Evolutionary conservation across 2,888 invertebrate species (phyloP).

Genomic region (Thymelicus lineola): DNA sequence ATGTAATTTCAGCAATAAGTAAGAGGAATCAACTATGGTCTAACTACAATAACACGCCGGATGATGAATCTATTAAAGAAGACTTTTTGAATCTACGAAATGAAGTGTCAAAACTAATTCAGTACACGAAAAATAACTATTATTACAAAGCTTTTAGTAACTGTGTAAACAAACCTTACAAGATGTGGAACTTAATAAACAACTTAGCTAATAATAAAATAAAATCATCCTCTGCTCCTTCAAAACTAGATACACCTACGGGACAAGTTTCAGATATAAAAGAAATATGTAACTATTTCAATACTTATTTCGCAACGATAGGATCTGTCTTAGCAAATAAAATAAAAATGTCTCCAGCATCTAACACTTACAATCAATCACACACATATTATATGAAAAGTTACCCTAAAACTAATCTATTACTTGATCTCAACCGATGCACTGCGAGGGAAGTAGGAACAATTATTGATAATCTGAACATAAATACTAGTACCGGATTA

Average conservation of each 20-base stretch:
- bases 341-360: neutral
- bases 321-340: neutral
- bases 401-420: neutral
- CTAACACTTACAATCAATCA: neutral
- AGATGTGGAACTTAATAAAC: no score
- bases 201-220: no score
- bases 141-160: neutral
- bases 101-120: neutral
- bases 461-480: neutral
- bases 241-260: neutral
- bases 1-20: no score
- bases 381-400: neutral
- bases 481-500: neutral
- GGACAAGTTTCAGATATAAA: neutral
- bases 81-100: no score
- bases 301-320: neutral
- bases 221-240: neutral
- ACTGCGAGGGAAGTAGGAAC: neutral
- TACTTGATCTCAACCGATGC: neutral
- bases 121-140: neutral
- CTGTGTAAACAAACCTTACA: neutral
- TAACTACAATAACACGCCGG: no score
- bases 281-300: neutral
- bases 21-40: no score
- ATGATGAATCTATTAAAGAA: neutral